phyloP scores from a whole-genome alignment of 2,797 vertebrate genomes.

The Hipposideros larvatus region DNA sequence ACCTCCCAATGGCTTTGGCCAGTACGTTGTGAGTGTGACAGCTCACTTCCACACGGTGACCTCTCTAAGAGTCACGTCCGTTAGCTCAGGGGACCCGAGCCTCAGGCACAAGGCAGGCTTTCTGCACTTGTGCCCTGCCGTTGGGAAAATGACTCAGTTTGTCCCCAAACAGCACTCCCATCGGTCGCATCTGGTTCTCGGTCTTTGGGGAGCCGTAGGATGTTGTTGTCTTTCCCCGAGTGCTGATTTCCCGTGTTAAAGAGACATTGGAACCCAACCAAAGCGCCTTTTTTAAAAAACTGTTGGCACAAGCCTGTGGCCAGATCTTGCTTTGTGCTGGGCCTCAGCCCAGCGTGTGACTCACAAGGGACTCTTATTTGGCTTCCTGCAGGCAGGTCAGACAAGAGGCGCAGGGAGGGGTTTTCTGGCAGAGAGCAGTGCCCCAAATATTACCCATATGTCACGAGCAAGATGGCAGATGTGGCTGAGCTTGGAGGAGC shows the following conservation, averaged over 20 bases:
- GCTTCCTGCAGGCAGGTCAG: not conserved
- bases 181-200: not conserved
- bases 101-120: fast-evolving
- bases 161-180: not conserved
- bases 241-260: constrained; percentile 16
- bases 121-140: fast-evolving
- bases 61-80: not conserved
- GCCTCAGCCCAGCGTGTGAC: not conserved
- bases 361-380: not conserved
- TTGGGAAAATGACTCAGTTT: not conserved
- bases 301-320: not conserved
- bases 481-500: not conserved
- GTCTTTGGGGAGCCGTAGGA: not conserved
- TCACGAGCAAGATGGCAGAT: not conserved
- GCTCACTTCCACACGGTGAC: not conserved
- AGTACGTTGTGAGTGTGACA: fast-evolving
- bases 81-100: no score
- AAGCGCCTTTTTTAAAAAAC: not conserved
- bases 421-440: not conserved
- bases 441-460: not conserved
- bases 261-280: not conserved
- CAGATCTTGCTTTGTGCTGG: not conserved
- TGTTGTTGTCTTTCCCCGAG: not conserved
- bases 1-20: not conserved
- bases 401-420: not conserved